Evolutionary conservation across 2,113 vertebrate genomes (phyloP).

Genomic region (Panurus biarmicus): DNA sequence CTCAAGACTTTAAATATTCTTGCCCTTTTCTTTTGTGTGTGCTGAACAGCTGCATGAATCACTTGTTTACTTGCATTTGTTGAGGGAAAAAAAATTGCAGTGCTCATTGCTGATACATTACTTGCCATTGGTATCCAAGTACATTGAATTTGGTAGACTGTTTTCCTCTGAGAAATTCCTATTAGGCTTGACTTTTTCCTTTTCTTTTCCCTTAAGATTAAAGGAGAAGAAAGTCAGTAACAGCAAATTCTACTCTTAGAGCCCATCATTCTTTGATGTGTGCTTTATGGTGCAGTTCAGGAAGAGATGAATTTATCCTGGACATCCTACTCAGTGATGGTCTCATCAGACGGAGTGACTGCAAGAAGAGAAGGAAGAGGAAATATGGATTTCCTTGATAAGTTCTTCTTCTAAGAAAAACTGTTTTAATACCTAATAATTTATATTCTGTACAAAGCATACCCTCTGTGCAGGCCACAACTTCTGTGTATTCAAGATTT

Average conservation of each 20-base stretch:
- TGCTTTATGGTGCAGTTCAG: not conserved
- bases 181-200: not conserved
- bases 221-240: slow-evolving; percentile 90
- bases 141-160: not conserved
- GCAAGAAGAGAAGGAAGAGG: slow-evolving; percentile 11
- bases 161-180: not conserved
- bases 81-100: not conserved
- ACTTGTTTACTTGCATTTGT: not conserved
- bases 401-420: not conserved
- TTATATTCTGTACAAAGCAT: slow-evolving; percentile 55
- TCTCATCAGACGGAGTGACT: not conserved
- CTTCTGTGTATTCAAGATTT: not conserved
- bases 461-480: not conserved
- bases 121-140: not conserved
- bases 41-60: not conserved
- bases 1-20: not conserved
- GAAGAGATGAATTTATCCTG: not conserved
- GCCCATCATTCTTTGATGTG: not conserved
- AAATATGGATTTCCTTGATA: not conserved
- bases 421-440: slow-evolving; percentile 39
- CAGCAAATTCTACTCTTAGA: slow-evolving; percentile 90
- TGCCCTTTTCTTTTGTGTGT: not conserved
- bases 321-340: not conserved
- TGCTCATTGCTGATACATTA: not conserved
- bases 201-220: slow-evolving; percentile 69